A percentile compares a stretch with the other conserved stretches of the same genome.
Evolutionary conservation across 2,113 vertebrate genomes (phyloP).

Genomic region (Lontra canadensis): DNA sequence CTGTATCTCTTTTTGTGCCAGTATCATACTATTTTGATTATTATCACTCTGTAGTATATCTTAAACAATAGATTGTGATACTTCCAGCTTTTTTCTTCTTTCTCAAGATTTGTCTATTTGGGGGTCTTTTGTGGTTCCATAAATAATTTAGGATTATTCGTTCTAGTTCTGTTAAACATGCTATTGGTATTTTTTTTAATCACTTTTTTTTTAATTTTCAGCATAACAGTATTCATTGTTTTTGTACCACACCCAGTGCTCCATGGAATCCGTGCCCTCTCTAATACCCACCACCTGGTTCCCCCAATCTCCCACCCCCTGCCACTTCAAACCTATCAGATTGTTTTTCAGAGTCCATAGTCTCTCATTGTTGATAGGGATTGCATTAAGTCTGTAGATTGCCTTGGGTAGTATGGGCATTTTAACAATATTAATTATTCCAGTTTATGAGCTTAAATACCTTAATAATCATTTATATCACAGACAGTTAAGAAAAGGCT

Average conservation of each 20-base stretch:
- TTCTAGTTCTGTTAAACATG: not conserved
- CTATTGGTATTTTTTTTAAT: not conserved
- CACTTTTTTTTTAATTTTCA: too few relatives aligned
- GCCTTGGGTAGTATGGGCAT: not conserved
- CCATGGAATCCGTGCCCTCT: too few relatives aligned
- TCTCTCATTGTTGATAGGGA: not conserved
- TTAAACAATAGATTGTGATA: not conserved
- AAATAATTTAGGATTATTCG: not conserved
- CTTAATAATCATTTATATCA: slow-evolving; percentile 10
- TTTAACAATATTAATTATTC: not conserved
- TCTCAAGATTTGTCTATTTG: not conserved
- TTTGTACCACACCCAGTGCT: too few relatives aligned
- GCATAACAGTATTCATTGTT: too few relatives aligned
- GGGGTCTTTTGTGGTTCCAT: not conserved
- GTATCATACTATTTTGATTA: not conserved
- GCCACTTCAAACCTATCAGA: too few relatives aligned
- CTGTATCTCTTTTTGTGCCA: not conserved
- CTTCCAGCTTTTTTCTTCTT: not conserved
- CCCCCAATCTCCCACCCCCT: too few relatives aligned
- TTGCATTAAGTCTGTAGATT: not conserved
- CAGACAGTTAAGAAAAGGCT: not conserved
- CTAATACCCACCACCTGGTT: too few relatives aligned
- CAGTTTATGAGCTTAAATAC: not conserved
- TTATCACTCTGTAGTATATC: not conserved
- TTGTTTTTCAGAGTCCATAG: too few relatives aligned